phyloP scores from a whole-genome alignment of 2,797 vertebrate genomes.

The Ataeniobius toweri region DNA sequence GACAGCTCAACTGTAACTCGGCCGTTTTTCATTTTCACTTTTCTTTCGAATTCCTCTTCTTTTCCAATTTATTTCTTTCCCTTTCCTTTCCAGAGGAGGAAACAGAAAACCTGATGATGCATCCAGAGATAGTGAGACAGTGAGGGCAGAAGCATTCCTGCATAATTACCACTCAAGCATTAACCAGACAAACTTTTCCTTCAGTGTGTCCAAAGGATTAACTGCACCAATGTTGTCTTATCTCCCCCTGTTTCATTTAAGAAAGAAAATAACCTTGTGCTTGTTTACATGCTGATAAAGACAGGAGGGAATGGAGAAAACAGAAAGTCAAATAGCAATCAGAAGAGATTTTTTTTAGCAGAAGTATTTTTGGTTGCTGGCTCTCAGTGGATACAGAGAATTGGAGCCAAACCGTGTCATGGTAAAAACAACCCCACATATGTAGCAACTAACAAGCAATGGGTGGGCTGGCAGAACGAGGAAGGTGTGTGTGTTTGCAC shows the following conservation, averaged over 20 bases:
- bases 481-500: constrained; percentile 5
- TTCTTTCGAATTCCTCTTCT: background rate
- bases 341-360: constrained; percentile 70
- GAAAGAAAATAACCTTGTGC: constrained; percentile 80
- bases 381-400: constrained; percentile 47
- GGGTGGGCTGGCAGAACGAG: constrained; percentile 62
- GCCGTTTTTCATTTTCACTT: background rate
- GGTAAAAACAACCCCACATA: constrained; percentile 42
- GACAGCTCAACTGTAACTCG: constrained; percentile 13
- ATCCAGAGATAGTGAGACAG: constrained; percentile 44
- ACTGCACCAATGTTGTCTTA: constrained; percentile 75
- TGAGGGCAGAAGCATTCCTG: constrained; percentile 60
- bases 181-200: constrained; percentile 78
- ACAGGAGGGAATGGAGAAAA: constrained; percentile 64
- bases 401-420: constrained; percentile 55
- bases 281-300: constrained; percentile 82
- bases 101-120: constrained; percentile 67
- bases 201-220: constrained; percentile 83
- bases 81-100: constrained; percentile 5
- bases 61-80: background rate
- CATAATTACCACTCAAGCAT: constrained; percentile 76
- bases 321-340: constrained; percentile 78
- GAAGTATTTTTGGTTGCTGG: constrained; percentile 59
- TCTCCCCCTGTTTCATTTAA: constrained; percentile 72
- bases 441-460: constrained; percentile 66